A percentile compares a stretch with the other conserved stretches of the same genome.
Evolutionary conservation across 2,797 vertebrate genomes (phyloP).

Genomic region (Enteromius trimaculatus): DNA sequence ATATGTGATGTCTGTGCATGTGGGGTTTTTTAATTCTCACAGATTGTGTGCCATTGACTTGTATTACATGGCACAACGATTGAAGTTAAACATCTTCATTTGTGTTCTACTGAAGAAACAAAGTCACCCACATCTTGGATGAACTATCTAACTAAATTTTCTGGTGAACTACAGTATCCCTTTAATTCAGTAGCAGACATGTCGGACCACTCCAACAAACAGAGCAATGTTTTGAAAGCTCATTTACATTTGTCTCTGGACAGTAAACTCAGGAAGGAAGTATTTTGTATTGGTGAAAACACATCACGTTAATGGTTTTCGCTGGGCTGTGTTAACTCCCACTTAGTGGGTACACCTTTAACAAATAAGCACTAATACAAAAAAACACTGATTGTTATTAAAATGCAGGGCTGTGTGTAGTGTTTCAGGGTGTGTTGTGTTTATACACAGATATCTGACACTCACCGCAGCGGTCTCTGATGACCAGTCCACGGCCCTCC

Average conservation of each 20-base stretch:
- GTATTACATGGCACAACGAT: too few relatives aligned
- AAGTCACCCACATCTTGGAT: too few relatives aligned
- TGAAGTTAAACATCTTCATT: too few relatives aligned
- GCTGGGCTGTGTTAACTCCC: neutral
- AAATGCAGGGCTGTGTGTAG: conserved; percentile 13
- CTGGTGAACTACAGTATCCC: too few relatives aligned
- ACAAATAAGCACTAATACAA: conserved; percentile 16
- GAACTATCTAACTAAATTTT: too few relatives aligned
- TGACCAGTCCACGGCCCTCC: conserved; percentile 89
- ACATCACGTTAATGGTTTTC: neutral
- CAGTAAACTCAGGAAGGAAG: neutral
- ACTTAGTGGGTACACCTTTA: neutral
- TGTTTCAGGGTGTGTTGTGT: conserved; percentile 15
- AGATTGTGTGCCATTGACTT: too few relatives aligned
- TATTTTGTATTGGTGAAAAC: neutral
- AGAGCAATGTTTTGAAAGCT: neutral
- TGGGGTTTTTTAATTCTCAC: too few relatives aligned
- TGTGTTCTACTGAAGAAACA: too few relatives aligned
- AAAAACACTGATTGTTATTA: neutral
- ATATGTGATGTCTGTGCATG: too few relatives aligned
- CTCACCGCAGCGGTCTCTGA: conserved; percentile 95
- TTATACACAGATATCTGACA: neutral
- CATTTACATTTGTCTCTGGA: conserved; percentile 1
- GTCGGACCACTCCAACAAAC: conserved; percentile 5
- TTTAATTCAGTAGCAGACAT: neutral